Evolutionary conservation across 2,797 vertebrate genomes (phyloP).

Genomic region (Numenius phaeopus): DNA sequence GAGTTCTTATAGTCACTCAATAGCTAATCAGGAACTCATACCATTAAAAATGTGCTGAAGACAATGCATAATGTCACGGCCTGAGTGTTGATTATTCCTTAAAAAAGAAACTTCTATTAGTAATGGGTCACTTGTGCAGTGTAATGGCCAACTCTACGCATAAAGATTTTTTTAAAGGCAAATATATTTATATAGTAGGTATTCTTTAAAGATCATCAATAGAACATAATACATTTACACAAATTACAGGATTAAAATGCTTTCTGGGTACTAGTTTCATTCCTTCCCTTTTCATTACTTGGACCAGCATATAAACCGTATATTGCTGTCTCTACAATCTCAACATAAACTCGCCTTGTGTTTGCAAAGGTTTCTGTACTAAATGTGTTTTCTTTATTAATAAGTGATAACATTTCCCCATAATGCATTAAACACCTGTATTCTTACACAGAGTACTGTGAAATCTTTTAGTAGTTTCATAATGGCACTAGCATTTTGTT

Average conservation of each 20-base stretch:
- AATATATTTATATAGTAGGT: background rate
- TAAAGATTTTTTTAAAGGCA: constrained; percentile 10
- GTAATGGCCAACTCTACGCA: background rate
- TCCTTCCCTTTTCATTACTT: background rate
- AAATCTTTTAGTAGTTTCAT: background rate
- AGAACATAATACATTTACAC: background rate
- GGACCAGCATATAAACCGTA: too few species aligned
- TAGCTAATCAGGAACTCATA: constrained; percentile 50
- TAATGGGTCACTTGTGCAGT: background rate
- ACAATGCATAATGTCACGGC: constrained; percentile 26
- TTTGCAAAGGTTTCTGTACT: background rate
- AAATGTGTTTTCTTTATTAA: background rate
- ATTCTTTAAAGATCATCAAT: constrained; percentile 11
- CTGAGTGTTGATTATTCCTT: constrained; percentile 19
- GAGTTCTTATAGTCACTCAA: constrained; percentile 35
- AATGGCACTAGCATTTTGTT: background rate
- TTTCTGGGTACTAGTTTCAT: background rate
- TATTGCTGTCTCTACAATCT: background rate
- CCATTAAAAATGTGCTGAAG: constrained; percentile 12
- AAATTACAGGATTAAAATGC: background rate
- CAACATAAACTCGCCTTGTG: background rate
- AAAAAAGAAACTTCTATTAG: background rate
- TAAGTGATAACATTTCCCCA: background rate
- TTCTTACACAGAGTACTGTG: background rate
- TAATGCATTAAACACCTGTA: background rate